Conservation (phyloP, 1,140 invertebrate species). For the Apolygus lucorum region DNA sequence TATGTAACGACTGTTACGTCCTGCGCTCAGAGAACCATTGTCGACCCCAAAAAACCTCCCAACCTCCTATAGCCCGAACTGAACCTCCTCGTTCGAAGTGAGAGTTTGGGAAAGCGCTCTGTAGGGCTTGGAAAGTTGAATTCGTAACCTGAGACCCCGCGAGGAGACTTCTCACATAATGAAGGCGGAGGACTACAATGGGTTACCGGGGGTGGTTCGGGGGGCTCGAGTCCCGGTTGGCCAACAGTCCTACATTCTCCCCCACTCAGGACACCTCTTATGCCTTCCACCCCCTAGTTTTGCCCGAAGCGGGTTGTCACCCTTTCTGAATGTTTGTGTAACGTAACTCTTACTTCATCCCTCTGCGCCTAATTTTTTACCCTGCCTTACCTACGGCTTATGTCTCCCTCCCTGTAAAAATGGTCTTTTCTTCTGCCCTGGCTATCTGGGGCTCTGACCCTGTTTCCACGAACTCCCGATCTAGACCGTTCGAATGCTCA, state of each 20-base stretch:
- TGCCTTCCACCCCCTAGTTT: no score
- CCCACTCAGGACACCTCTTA: neutral
- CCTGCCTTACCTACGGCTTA: no score
- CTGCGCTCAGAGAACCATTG: no score
- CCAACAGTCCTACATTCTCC: neutral
- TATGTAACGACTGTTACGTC: no score
- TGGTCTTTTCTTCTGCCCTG: no score
- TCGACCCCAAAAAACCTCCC: no score
- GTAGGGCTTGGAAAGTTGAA: constrained; percentile 12
- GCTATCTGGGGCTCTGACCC: neutral
- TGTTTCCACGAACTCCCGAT: no score
- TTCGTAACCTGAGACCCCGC: constrained; percentile 13
- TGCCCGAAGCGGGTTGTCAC: neutral
- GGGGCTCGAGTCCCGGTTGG: neutral
- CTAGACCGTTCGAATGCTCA: no score
- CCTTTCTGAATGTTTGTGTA: constrained; percentile 2
- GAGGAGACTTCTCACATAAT: constrained; percentile 15
- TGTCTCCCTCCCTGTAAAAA: no score
- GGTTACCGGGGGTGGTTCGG: neutral
- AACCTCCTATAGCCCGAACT: no score
- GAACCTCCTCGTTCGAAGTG: no score
- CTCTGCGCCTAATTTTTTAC: neutral
- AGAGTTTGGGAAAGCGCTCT: constrained; percentile 13
- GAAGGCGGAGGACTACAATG: neutral
- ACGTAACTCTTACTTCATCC: constrained; percentile 9